Conservation (phyloP, 2,888 invertebrate genomes). For the Leucophora obtusa region DNA sequence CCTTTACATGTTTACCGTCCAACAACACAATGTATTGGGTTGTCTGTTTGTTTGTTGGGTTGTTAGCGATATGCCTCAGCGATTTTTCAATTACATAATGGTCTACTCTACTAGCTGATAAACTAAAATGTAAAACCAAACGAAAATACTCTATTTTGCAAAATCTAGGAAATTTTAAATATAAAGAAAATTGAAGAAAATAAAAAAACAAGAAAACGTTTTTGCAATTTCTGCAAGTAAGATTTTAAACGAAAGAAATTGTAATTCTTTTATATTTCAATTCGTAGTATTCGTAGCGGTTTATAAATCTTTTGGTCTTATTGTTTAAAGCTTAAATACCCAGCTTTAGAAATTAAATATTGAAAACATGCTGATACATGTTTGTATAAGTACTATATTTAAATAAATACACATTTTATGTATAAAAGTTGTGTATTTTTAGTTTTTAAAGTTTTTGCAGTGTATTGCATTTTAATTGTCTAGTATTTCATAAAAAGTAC, state of each 20-base stretch:
- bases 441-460: constrained; percentile 1
- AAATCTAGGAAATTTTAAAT: background rate
- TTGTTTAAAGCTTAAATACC: background rate
- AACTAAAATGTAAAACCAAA: constrained; percentile 26
- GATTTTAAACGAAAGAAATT: background rate
- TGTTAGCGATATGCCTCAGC: constrained; percentile 46
- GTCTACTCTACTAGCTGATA: constrained; percentile 29
- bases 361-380: constrained; percentile 5
- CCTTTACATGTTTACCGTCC: constrained; percentile 43
- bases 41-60: constrained; percentile 53
- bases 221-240: background rate
- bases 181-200: too few relatives aligned
- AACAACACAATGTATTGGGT: constrained; percentile 22
- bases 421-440: constrained; percentile 11
- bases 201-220: background rate
- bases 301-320: background rate
- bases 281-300: background rate
- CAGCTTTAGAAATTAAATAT: background rate
- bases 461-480: constrained; percentile 55
- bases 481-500: constrained; percentile 61
- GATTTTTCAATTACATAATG: constrained; percentile 55
- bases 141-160: background rate
- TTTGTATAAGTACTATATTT: background rate
- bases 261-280: background rate
- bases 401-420: constrained; percentile 36